Evolutionary conservation across 2,888 invertebrate genomes (phyloP).

Genomic region (Lydus trimaculatus): DNA sequence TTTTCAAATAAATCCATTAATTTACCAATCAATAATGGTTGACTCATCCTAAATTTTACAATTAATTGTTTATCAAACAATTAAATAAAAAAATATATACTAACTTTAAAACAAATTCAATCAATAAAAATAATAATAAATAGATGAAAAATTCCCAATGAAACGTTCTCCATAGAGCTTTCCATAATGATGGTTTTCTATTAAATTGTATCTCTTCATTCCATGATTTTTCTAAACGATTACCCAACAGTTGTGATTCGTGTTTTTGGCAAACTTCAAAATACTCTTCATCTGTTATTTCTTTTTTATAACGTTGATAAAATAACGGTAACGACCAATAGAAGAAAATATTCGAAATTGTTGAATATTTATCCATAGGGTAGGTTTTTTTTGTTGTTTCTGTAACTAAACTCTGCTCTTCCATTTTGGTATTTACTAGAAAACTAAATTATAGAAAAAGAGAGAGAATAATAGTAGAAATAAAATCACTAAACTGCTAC

Average conservation of each 20-base stretch:
- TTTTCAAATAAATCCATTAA: slow-evolving; percentile 68
- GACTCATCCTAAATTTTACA: slow-evolving; percentile 19
- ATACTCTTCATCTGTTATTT: slow-evolving; percentile 61
- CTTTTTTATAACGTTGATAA: slow-evolving; percentile 57
- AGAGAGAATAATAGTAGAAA: too few species aligned
- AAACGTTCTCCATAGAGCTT: neutral
- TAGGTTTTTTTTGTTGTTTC: slow-evolving; percentile 1
- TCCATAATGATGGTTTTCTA: slow-evolving; percentile 2
- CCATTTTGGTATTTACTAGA: neutral
- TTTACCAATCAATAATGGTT: slow-evolving; percentile 41
- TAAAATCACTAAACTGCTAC: neutral
- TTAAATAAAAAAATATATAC: neutral
- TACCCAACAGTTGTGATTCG: slow-evolving; percentile 42
- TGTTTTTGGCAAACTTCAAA: slow-evolving; percentile 59
- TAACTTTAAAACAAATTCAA: slow-evolving; percentile 31
- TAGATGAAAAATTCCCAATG: neutral
- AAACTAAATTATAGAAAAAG: too few species aligned
- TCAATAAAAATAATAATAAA: neutral
- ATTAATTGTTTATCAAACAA: neutral
- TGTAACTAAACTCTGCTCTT: slow-evolving; percentile 6
- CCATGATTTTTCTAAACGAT: slow-evolving; percentile 49
- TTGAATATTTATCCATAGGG: slow-evolving; percentile 13
- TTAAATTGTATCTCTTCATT: slow-evolving; percentile 24
- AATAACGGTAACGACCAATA: slow-evolving; percentile 61
- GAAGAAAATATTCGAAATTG: slow-evolving; percentile 18